Evolutionary conservation across 2,888 invertebrate species (phyloP), one percentile per base, ranked within the genome.

Genomic region (Chromoteleia sp.): DNA sequence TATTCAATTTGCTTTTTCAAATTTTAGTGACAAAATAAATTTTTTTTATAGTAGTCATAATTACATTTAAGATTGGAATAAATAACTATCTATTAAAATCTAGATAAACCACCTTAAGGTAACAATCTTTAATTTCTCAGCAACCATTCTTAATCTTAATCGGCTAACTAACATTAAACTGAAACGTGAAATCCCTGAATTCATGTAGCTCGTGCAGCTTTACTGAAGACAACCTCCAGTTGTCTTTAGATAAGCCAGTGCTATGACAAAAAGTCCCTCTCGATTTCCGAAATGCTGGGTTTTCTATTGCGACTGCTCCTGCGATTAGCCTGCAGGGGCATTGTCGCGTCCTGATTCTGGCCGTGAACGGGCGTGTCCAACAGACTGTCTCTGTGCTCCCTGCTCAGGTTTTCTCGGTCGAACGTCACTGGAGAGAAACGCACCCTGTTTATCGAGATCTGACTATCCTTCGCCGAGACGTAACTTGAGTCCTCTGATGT

Each of bases 401-500:
- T 84, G 1, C 86, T 74, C 6, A 87, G 65, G 30, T 74, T 84
- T 7, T 90, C 90, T 0, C 88, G 84, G 36, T 91, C 91, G 54
- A 90, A 91, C 0, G 90, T 91, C 0, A 91, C 88, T 0, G 91
- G 91, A 52, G 89, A 91, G 83, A 88, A 92, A 67, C 87, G 89
- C 80, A 88, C 92, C 85, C 88, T 89, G 81, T 89, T 86, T 58
- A 91, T 88, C 8, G 90, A 90, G 65, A 91, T 73, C 95, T 93
- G 75, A 96, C 97, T 93, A 87, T 96, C 97, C 87, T 96, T 94
- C 14, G 97, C 97, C 6, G 97, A 97, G 85, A 97, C 95, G 91
- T 97, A 98, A 45, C 97, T 97, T 87, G 96, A 96, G 88, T 97
- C 97, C 86, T 98, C 98, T 87, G 97, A 96, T 0, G 96, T 95